Conservation (phyloP, 2,113 vertebrate species). For the Synchiropus splendidus region DNA sequence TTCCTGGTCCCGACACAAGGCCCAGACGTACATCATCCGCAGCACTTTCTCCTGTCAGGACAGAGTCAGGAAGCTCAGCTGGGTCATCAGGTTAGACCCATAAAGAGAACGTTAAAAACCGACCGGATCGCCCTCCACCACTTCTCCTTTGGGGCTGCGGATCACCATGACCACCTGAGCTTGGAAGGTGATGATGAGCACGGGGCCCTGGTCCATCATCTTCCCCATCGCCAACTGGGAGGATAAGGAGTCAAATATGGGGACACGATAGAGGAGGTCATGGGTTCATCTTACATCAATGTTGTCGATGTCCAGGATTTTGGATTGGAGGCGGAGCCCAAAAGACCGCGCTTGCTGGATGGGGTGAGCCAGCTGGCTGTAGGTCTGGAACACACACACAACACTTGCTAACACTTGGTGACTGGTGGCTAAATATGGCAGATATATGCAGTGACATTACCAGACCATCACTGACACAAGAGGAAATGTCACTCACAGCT, state of each 20-base stretch:
- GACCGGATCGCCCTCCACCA: slow-evolving; percentile 91
- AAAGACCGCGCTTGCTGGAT: slow-evolving; percentile 85
- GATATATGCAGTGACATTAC: too few relatives aligned
- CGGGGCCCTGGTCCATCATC: slow-evolving; percentile 97
- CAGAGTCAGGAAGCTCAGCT: background rate
- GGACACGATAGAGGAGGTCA: background rate
- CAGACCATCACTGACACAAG: too few relatives aligned
- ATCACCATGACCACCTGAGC: slow-evolving; percentile 92
- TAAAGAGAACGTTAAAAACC: slow-evolving; percentile 44
- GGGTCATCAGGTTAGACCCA: too few relatives aligned
- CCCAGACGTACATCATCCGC: slow-evolving; percentile 92
- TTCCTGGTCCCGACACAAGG: slow-evolving; percentile 87
- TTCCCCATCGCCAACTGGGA: slow-evolving; percentile 90
- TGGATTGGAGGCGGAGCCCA: slow-evolving; percentile 88
- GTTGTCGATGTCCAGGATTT: slow-evolving; percentile 88
- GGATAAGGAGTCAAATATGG: background rate
- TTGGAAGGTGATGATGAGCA: slow-evolving; percentile 94
- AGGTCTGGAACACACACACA: slow-evolving; percentile 73
- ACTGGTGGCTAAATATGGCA: slow-evolving; percentile 3
- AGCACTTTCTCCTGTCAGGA: slow-evolving; percentile 83
- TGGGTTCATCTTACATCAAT: slow-evolving; percentile 73
- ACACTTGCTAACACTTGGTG: too few relatives aligned
- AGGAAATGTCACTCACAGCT: slow-evolving; percentile 76
- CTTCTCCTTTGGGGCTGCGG: slow-evolving; percentile 77
- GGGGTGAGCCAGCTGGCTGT: slow-evolving; percentile 87